Evolutionary conservation across 2,113 vertebrate species (phyloP).

Genomic region (Connochaetes taurinus): DNA sequence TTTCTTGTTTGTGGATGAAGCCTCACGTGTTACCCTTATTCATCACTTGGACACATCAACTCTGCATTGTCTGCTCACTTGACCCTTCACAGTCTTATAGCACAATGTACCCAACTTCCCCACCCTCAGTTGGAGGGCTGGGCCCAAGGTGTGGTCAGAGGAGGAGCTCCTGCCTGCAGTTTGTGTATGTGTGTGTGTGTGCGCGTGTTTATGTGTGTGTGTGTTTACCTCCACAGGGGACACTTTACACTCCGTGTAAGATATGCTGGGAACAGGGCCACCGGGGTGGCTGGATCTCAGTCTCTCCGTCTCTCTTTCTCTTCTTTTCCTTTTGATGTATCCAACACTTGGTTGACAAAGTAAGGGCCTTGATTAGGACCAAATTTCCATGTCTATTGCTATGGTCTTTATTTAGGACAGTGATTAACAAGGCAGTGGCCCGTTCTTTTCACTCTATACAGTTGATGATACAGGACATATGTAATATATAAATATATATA

Average conservation of each 20-base stretch:
- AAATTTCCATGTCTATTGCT: constrained; percentile 79
- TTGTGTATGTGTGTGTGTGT: constrained; percentile 39
- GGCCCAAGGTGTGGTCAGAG: constrained; percentile 44
- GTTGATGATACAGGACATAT: constrained; percentile 77
- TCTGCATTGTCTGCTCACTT: background rate
- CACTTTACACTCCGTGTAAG: constrained; percentile 20
- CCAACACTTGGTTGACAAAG: constrained; percentile 61
- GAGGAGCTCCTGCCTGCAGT: constrained; percentile 47
- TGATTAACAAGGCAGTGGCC: constrained; percentile 72
- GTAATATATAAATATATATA: constrained; percentile 82
- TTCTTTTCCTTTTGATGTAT: constrained; percentile 55
- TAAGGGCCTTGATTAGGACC: constrained; percentile 79
- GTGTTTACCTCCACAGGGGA: constrained; percentile 49
- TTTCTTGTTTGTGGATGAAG: constrained; percentile 5
- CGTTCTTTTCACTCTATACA: constrained; percentile 78
- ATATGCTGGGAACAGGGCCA: constrained; percentile 53
- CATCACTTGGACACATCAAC: background rate
- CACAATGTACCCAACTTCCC: constrained; percentile 51
- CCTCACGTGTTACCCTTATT: background rate
- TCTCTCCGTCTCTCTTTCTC: constrained; percentile 16
- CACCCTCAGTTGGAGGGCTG: constrained; percentile 22
- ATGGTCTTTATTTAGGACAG: constrained; percentile 78
- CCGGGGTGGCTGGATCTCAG: background rate
- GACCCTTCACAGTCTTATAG: constrained; percentile 60
- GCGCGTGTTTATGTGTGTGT: background rate